Evolutionary conservation across 2,888 invertebrate species (phyloP), one percentile per base, ranked within the genome.

Genomic region (Cryptocheilus praepositus): DNA sequence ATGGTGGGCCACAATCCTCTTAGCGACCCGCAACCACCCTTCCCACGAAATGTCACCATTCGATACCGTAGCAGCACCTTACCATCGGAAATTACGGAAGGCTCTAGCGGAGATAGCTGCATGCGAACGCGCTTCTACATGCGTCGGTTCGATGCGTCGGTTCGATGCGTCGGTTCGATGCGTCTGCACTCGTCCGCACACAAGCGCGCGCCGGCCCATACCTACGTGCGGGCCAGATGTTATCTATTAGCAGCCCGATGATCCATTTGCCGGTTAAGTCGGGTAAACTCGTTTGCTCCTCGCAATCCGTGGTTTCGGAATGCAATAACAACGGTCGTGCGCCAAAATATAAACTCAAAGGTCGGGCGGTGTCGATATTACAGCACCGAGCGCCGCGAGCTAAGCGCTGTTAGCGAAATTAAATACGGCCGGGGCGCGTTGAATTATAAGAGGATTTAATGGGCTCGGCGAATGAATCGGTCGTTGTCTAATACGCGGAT

Each of bases 1-100:
- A 81, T 73, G 79, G 78, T 72, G 61, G 67, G 67, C 79, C 80
- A 70, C 81, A 81, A 82, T 82, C 81, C 81, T 81, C 81, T 82
- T 81, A 81, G 74, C 65, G 73, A 58, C 59, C 66, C 64, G 49
- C 70, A 70, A 77, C 71, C 71, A 56, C 66, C 56, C 70, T 75
- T 66, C 70, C 74, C 76, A 51, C 73, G 70, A 81, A 78, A 78
- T 74, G 74, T 81, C 80, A 74, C 73, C 73, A 71, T 78, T 79
- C 77, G 74, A 80, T 81, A 67, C 52, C 44, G 54, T 52, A 44
- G 51, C 56, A 49, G 22, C 61, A 28, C 55, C 57, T 69, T 67
- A 69, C 44, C 61, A 56, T 71, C 60, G 62, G 70, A 69, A 71
- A 71, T 70, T 71, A 71, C 65, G 58, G 46, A 49, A n/a, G 58